Conservation (phyloP, 2,888 invertebrate species). For the Agonopterix heracliana region DNA sequence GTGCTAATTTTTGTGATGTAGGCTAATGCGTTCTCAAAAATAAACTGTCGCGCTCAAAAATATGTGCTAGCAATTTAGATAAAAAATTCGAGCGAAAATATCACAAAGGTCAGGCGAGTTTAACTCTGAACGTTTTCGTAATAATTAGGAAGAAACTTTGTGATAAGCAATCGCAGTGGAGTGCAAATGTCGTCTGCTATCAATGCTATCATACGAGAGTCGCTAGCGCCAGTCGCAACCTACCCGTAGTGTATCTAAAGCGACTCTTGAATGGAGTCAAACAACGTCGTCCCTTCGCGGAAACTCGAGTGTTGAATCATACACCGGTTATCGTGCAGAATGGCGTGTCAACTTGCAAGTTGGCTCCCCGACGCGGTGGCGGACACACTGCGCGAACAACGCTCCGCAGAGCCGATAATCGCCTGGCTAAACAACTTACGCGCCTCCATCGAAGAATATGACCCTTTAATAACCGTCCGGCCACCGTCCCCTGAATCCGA, state of each 20-base stretch:
- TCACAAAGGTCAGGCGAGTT: slow-evolving; percentile 49
- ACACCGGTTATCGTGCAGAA: slow-evolving; percentile 67
- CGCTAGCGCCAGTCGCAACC: neutral
- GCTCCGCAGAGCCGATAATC: slow-evolving; percentile 53
- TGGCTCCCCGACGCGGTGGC: slow-evolving; percentile 70
- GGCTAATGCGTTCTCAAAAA: too few species aligned
- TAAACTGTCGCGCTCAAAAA: neutral
- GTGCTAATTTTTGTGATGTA: neutral
- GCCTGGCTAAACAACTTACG: slow-evolving; percentile 63
- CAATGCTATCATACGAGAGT: neutral
- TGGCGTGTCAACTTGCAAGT: slow-evolving; percentile 66
- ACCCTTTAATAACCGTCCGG: slow-evolving; percentile 46
- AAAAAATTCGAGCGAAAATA: slow-evolving; percentile 6
- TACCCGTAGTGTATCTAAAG: neutral
- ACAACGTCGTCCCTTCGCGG: slow-evolving; percentile 50
- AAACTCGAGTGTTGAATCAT: slow-evolving; percentile 60
- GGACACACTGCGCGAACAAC: slow-evolving; percentile 55
- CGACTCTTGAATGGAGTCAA: neutral
- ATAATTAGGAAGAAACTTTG: slow-evolving; percentile 50
- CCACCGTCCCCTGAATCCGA: slow-evolving; percentile 31
- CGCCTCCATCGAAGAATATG: slow-evolving; percentile 63
- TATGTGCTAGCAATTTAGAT: too few species aligned
- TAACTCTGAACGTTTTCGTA: slow-evolving; percentile 27
- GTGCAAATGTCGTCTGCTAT: slow-evolving; percentile 59
- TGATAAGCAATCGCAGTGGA: slow-evolving; percentile 63